Percentiles rank a stretch among this genome's conserved stretches.
Conservation (phyloP, 2,797 vertebrate genomes). For the Pelodytes ibericus region DNA sequence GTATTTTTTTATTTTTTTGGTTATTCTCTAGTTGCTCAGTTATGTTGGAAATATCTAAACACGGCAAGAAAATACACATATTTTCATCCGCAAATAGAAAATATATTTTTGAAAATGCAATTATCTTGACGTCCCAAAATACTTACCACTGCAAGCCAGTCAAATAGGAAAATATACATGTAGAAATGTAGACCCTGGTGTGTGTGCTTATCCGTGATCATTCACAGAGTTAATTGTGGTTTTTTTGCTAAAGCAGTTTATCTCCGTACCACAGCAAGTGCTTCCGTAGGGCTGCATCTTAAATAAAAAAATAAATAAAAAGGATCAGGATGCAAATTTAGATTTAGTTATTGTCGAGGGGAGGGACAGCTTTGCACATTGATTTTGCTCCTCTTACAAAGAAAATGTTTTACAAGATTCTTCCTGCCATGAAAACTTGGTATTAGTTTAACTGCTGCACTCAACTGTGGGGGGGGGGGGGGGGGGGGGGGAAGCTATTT, state of each 20-base stretch:
- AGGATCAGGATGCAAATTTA: slow-evolving; percentile 14
- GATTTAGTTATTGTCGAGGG: slow-evolving; percentile 11
- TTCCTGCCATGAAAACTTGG: slow-evolving; percentile 2
- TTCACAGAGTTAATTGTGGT: slow-evolving; percentile 27
- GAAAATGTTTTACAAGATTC: slow-evolving; percentile 15
- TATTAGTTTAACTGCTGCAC: slow-evolving; percentile 22
- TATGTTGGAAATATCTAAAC: no score
- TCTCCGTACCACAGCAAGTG: slow-evolving; percentile 25
- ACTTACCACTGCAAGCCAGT: no score
- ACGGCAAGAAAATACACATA: no score
- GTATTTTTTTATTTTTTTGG: no score
- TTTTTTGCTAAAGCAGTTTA: slow-evolving; percentile 35
- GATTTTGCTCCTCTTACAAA: neutral
- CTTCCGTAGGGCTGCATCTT: slow-evolving; percentile 19
- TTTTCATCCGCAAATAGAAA: no score
- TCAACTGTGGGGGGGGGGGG: neutral
- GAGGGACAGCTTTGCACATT: neutral
- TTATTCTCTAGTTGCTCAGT: no score
- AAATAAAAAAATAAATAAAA: slow-evolving; percentile 17
- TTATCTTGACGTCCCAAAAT: no score
- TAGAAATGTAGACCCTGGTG: slow-evolving; percentile 3
- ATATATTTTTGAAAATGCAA: no score
- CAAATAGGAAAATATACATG: neutral
- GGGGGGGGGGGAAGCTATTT: slow-evolving; percentile 13
- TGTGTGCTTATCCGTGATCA: neutral